Percentiles rank a stretch among this genome's conserved stretches.
These are phyloP conservation scores for Alauda arvensis DNA, from an alignment of 2,797 vertebrate species.

Conservation along the genomic window DNA sequence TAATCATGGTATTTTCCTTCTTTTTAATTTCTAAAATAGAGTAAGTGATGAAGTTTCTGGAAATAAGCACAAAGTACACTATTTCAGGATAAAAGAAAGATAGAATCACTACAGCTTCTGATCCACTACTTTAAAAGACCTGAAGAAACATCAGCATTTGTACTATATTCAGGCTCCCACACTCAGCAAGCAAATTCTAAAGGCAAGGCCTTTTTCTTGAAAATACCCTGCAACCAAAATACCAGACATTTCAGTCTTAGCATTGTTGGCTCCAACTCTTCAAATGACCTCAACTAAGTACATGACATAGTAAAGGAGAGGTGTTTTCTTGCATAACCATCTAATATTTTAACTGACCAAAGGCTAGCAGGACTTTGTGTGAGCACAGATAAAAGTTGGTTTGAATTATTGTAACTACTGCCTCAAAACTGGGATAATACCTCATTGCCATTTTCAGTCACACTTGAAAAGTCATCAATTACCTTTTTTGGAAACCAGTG, in stretches of 20 bases:
- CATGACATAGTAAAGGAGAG: rapidly evolving
- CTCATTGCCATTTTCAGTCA: background rate
- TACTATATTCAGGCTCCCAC: slow-evolving; percentile 1
- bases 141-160: background rate
- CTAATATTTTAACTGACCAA: background rate
- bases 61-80: background rate
- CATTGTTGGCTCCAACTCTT: background rate
- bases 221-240: slow-evolving; percentile 52
- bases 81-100: background rate
- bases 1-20: background rate
- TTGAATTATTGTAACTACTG: background rate
- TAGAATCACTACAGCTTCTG: background rate
- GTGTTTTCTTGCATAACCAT: background rate
- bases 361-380: background rate
- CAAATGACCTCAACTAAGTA: background rate
- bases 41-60: background rate
- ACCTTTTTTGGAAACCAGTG: background rate
- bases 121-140: background rate
- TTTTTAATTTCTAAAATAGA: background rate
- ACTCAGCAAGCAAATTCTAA: slow-evolving; percentile 19
- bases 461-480: background rate
- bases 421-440: background rate
- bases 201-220: slow-evolving; percentile 29
- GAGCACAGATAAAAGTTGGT: background rate
- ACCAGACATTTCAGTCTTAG: slow-evolving; percentile 49